phyloP scores from a whole-genome alignment of 2,113 vertebrate species.

The Tragelaphus scriptus region DNA sequence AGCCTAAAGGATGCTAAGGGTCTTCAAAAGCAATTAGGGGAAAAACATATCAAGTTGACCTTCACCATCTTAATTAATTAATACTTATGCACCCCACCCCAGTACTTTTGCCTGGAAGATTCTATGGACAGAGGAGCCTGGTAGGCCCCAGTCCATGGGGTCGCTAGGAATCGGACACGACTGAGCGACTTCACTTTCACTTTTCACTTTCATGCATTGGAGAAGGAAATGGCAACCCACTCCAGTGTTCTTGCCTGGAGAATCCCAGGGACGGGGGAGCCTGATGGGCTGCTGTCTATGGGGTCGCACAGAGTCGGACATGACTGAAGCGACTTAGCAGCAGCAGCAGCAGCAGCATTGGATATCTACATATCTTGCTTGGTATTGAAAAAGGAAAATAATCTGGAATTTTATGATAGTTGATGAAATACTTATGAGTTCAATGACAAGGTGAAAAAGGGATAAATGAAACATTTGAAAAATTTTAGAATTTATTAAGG shows the following conservation, averaged over 20 bases:
- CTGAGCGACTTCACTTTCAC: no score
- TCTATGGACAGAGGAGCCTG: no score
- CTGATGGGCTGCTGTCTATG: no score
- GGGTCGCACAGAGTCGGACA: no score
- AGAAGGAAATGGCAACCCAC: no score
- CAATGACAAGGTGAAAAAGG: slow-evolving; percentile 29
- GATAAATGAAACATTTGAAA: slow-evolving; percentile 25
- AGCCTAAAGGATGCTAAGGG: neutral
- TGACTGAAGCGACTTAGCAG: no score
- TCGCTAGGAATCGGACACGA: no score
- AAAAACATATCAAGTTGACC: slow-evolving; percentile 38
- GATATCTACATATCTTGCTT: slow-evolving; percentile 7
- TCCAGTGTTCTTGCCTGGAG: no score
- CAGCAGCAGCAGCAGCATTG: neutral
- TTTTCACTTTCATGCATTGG: no score
- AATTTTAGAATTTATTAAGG: slow-evolving; percentile 16
- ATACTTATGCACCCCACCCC: neutral
- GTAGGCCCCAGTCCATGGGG: no score
- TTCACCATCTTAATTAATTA: slow-evolving; percentile 17
- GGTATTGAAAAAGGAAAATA: slow-evolving; percentile 21
- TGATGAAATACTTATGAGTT: slow-evolving; percentile 46
- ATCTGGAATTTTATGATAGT: slow-evolving; percentile 20
- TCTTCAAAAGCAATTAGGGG: slow-evolving; percentile 23
- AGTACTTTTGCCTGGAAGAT: no score
- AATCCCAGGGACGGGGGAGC: no score